Evolutionary conservation across 2,113 vertebrate genomes (phyloP).

Genomic region (Terrapene triunguis): DNA sequence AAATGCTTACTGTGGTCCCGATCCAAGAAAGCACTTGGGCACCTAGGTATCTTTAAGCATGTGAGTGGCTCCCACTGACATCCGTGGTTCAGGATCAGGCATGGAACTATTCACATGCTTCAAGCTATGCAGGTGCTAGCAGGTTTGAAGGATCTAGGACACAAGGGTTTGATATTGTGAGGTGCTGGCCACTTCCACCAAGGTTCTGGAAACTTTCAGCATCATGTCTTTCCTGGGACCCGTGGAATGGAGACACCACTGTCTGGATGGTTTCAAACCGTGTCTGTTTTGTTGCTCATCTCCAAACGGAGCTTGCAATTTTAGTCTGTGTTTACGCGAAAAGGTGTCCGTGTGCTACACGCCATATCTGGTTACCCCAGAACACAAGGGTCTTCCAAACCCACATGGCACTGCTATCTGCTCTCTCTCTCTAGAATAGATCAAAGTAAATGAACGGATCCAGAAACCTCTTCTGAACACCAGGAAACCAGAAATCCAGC

Average conservation of each 20-base stretch:
- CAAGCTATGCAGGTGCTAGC: neutral
- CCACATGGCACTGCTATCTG: rapidly evolving
- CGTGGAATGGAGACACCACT: neutral
- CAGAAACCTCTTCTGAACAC: rapidly evolving
- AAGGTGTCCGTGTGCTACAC: neutral
- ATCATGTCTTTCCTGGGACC: neutral
- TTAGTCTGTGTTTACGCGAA: neutral
- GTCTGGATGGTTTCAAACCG: neutral
- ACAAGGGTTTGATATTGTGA: neutral
- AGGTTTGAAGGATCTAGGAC: neutral
- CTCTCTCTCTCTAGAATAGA: rapidly evolving
- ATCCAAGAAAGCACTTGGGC: neutral
- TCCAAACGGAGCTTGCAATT: neutral
- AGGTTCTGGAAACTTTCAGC: neutral
- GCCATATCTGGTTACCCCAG: neutral
- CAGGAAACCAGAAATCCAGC: neutral
- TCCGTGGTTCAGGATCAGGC: neutral
- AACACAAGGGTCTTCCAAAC: neutral
- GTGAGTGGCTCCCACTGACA: neutral
- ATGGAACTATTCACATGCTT: neutral
- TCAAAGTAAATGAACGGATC: rapidly evolving
- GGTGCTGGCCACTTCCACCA: neutral
- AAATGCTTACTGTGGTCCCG: rapidly evolving
- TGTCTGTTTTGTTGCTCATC: neutral
- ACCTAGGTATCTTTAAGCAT: rapidly evolving